Evolutionary conservation across 1,140 invertebrate genomes (phyloP).

Genomic region (Belonocnema kinseyi): DNA sequence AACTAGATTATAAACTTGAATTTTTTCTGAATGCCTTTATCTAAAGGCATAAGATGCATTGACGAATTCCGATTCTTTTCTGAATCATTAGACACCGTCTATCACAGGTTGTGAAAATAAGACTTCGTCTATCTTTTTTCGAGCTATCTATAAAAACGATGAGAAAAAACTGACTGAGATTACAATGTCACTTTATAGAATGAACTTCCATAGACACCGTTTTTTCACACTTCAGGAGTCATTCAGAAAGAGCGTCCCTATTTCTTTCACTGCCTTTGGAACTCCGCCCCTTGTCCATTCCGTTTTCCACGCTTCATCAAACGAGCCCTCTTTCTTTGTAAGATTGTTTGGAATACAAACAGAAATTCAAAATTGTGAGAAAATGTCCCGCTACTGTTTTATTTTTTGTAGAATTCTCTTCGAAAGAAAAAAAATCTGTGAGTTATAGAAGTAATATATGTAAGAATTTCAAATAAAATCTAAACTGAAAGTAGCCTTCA

Average conservation of each 20-base stretch:
- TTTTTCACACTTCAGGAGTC: not conserved
- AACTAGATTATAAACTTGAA: not conserved
- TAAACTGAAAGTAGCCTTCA: too few species aligned
- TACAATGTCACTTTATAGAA: not conserved
- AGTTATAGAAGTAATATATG: not conserved
- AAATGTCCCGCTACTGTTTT: not conserved
- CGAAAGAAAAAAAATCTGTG: not conserved
- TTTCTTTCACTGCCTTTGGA: constrained; percentile 10
- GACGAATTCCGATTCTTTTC: not conserved
- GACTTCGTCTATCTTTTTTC: not conserved
- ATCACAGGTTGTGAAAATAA: not conserved
- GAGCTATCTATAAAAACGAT: not conserved
- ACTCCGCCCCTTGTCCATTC: not conserved
- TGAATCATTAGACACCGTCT: constrained; percentile 3
- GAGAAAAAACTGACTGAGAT: not conserved
- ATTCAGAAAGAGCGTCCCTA: not conserved
- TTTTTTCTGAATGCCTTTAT: not conserved
- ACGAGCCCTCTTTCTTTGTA: not conserved
- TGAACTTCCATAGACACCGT: not conserved
- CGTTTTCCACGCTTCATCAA: not conserved
- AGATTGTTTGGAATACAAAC: too few species aligned
- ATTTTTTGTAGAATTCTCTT: not conserved
- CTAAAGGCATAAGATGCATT: not conserved
- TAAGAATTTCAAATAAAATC: too few species aligned
- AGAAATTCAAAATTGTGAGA: constrained; percentile 9